Evolutionary conservation across 1,140 invertebrate species (phyloP).

Genomic region (Leptopilina clavipes): DNA sequence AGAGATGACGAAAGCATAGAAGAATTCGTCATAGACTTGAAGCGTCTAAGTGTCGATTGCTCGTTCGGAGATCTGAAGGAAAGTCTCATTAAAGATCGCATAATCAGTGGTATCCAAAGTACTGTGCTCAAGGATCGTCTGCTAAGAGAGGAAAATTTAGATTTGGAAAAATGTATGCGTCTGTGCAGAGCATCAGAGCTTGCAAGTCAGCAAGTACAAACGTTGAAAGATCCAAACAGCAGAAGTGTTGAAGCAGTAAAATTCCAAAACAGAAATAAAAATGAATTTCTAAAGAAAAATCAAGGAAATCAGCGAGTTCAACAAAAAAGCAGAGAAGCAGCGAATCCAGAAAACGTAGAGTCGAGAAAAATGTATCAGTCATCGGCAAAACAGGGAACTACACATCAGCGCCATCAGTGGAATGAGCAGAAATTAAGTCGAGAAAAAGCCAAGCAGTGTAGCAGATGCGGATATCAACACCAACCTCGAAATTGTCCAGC

Average conservation of each 20-base stretch:
- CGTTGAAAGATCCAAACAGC: slow-evolving; percentile 24
- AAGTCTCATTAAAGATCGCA: slow-evolving; percentile 60
- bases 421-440: neutral
- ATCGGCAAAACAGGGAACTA: neutral
- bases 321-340: neutral
- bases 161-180: slow-evolving; percentile 54
- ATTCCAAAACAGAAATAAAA: neutral
- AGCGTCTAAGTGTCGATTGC: slow-evolving; percentile 53
- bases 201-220: slow-evolving; percentile 43
- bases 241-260: neutral
- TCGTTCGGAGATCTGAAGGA: slow-evolving; percentile 55
- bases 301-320: neutral
- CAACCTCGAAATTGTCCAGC: slow-evolving; percentile 24
- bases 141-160: slow-evolving; percentile 57
- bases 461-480: slow-evolving; percentile 30
- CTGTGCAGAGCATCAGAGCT: slow-evolving; percentile 47
- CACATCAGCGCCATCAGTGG: neutral
- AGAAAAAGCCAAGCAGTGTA: neutral
- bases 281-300: neutral
- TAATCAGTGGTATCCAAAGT: slow-evolving; percentile 61
- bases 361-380: neutral
- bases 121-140: slow-evolving; percentile 58
- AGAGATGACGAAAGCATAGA: slow-evolving; percentile 59
- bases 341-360: neutral
- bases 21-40: slow-evolving; percentile 53